Base-by-base conservation (phyloP, 2,113 vertebrate species). In the Brachirus orientalis region DNA sequence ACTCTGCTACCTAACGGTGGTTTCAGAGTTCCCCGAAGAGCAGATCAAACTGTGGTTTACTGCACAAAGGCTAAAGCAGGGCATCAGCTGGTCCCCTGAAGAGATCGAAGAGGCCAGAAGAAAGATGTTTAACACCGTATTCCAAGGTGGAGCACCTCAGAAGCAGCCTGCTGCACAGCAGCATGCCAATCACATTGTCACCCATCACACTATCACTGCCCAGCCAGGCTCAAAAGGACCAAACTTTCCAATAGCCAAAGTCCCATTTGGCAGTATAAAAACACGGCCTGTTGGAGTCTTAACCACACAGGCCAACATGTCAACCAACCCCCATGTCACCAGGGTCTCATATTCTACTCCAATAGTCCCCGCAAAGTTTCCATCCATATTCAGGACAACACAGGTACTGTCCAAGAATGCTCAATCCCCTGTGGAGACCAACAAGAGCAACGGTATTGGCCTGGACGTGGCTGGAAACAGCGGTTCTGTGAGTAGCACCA, bases 21-120 rank as follows among this genome's bases (percentile, higher is more conserved):
- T 99, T 82, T 98, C 97, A 3, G 98, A 98, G 85, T 99, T 97
- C 61, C 97, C 97, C 0, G 97, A 99, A 74, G 97, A 99, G 64
- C 97, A 99, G 87, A 95, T 99, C 79, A 99, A 98, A 91, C 97
- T 99, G 84, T 99, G 97, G 97, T 98, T 99, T 83, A 98, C 97
- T 0, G 97, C 97, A 18, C 97, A 99, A 78, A 94, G 97, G 89
- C 91, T 99, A 51, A 98, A 98, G 87, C 97, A 99, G 64, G 97
- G 97, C 48, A 99, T 99, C 78, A 98, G 97, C 88, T 99, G 97
- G 97, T 97, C 97, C 66, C 97, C 97, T 0, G 97, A 99, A 84
- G 97, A 98, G 87, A 98, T 99, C 0, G 97, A 99, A 83, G 97
- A 98, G 40, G 96, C 97, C 20, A 92, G 96, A 72, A 95, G 97